phyloP scores from a whole-genome alignment of 1,140 invertebrate genomes.

The Cephus cinctus region DNA sequence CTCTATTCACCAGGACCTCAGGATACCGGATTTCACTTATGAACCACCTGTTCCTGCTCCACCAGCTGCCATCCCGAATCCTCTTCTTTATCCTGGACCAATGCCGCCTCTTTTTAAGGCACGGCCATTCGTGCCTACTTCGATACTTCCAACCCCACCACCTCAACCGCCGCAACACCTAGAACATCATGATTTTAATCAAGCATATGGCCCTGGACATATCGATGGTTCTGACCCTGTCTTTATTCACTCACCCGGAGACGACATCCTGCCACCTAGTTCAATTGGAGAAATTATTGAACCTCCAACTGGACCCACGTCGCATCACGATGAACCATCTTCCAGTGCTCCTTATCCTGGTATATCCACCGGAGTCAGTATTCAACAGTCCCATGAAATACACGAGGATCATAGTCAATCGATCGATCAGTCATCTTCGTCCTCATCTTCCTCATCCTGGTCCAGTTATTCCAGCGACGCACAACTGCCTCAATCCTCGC shows the following conservation, averaged over 20 bases:
- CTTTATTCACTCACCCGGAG: too few species aligned
- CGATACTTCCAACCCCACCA: conserved; percentile 4
- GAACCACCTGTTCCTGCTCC: conserved; percentile 2
- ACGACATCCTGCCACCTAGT: not conserved
- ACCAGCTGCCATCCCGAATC: conserved; percentile 18
- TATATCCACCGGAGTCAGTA: too few species aligned
- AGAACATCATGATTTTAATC: not conserved
- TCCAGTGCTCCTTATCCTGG: too few species aligned
- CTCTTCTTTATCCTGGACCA: conserved; percentile 29
- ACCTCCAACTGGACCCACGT: not conserved
- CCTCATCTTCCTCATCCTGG: too few species aligned
- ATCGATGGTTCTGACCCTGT: too few species aligned
- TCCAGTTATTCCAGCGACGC: too few species aligned
- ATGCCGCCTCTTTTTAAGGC: conserved; percentile 37
- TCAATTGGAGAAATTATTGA: not conserved
- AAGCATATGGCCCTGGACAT: too few species aligned
- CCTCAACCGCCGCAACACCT: not conserved
- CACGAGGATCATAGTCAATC: too few species aligned
- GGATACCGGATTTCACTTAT: conserved; percentile 22
- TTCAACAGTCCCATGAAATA: too few species aligned
- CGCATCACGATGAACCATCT: too few species aligned
- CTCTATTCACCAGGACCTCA: conserved; percentile 29
- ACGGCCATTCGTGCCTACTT: conserved; percentile 22
- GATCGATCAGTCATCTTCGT: too few species aligned
- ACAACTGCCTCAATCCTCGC: too few species aligned